Evolutionary conservation across 2,888 invertebrate species (phyloP).

Genomic region (Toxonevra muliebris): DNA sequence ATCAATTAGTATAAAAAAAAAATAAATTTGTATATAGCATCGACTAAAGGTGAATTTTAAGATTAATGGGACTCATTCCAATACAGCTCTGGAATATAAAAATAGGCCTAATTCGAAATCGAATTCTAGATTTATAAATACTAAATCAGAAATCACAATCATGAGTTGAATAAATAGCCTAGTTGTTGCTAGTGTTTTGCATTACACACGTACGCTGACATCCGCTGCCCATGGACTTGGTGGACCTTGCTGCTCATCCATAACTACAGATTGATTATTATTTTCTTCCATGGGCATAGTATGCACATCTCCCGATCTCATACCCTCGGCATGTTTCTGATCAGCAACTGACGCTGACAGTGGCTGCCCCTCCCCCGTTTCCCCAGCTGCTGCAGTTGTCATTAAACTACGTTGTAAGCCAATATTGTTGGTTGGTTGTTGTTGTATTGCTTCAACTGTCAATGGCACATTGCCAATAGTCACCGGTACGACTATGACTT

Average conservation of each 20-base stretch:
- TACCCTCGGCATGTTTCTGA: background rate
- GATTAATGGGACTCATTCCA: no score
- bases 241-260: conserved; percentile 35
- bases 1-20: conserved; percentile 42
- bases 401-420: conserved; percentile 13
- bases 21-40: no score
- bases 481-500: conserved; percentile 51
- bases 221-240: conserved; percentile 48
- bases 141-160: no score
- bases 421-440: conserved; percentile 30
- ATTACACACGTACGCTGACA: conserved; percentile 43
- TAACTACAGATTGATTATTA: background rate
- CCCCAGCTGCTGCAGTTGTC: conserved; percentile 31
- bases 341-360: background rate
- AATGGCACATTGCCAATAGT: conserved; percentile 62
- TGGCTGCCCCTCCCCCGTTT: conserved; percentile 2
- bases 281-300: no score
- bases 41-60: no score
- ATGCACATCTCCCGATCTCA: background rate
- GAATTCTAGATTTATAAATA: no score
- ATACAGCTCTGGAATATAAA: no score
- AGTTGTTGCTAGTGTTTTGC: no score
- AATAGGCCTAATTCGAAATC: no score
- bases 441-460: conserved; percentile 34
- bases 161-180: no score